These are phyloP conservation scores for Nerophis ophidion DNA, from an alignment of 2,113 vertebrate species.

Conservation along the genomic window DNA sequence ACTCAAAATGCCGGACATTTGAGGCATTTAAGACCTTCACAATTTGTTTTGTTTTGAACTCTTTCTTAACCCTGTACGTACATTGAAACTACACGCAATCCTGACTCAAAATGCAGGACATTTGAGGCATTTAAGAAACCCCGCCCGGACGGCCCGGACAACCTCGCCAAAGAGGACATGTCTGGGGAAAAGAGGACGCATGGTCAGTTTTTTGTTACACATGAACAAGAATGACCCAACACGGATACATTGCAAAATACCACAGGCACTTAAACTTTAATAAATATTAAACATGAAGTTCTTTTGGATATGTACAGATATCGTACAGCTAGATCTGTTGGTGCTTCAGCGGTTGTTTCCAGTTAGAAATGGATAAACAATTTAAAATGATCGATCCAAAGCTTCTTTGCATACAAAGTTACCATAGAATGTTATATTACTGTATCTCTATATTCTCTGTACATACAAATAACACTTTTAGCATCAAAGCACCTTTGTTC, in stretches of 20 bases:
- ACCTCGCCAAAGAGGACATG: no score
- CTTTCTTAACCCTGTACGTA: no score
- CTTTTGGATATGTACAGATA: constrained; percentile 85
- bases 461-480: constrained; percentile 34
- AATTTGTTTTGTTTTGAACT: no score
- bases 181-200: no score
- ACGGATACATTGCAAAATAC: constrained; percentile 77
- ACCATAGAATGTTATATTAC: constrained; percentile 50
- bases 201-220: background rate
- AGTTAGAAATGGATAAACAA: constrained; percentile 62
- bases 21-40: no score
- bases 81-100: no score
- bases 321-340: constrained; percentile 74
- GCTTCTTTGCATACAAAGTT: constrained; percentile 62
- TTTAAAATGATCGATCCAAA: constrained; percentile 56
- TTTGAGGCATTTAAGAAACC: no score
- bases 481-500: constrained; percentile 32
- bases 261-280: constrained; percentile 83
- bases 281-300: constrained; percentile 90
- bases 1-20: no score
- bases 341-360: constrained; percentile 63
- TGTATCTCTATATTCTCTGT: constrained; percentile 19
- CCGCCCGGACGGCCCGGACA: background rate
- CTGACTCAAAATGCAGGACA: no score
- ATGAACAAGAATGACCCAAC: constrained; percentile 52